Evolutionary conservation across 2,888 invertebrate species (phyloP).

Genomic region (Augochlorella aurata): DNA sequence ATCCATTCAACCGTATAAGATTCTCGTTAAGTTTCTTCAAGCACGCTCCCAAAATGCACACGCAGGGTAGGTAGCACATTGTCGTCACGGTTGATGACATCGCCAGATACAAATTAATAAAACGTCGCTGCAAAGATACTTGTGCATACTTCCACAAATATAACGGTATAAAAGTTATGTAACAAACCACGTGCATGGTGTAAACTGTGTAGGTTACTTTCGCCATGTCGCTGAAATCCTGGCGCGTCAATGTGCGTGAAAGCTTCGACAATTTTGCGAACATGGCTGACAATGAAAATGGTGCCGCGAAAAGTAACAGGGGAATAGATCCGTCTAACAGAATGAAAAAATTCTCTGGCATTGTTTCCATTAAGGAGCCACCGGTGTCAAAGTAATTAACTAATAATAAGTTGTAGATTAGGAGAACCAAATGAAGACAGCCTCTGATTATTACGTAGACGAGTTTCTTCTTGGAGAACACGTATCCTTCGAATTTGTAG

Average conservation of each 20-base stretch:
- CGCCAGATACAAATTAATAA: not conserved
- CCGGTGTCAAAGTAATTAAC: not conserved
- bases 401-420: not conserved
- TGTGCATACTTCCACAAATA: not conserved
- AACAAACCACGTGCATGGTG: not conserved
- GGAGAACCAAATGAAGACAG: not conserved
- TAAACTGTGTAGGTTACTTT: not conserved
- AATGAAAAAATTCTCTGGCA: not conserved
- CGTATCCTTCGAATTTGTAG: not conserved
- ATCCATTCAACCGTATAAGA: not conserved
- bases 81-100: accelerated
- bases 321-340: not conserved
- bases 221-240: not conserved
- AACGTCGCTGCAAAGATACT: not conserved
- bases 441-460: not conserved
- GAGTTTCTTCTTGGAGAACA: not conserved
- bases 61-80: not conserved
- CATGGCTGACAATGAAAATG: not conserved
- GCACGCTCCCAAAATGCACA: not conserved
- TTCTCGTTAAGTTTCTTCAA: not conserved
- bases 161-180: accelerated
- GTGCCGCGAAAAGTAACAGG: not conserved
- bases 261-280: not conserved
- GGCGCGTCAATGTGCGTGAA: not conserved
- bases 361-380: not conserved